Evolutionary conservation across 2,888 invertebrate genomes (phyloP), one percentile per base, ranked within the genome.

Genomic region (Coecobrya sp.): DNA sequence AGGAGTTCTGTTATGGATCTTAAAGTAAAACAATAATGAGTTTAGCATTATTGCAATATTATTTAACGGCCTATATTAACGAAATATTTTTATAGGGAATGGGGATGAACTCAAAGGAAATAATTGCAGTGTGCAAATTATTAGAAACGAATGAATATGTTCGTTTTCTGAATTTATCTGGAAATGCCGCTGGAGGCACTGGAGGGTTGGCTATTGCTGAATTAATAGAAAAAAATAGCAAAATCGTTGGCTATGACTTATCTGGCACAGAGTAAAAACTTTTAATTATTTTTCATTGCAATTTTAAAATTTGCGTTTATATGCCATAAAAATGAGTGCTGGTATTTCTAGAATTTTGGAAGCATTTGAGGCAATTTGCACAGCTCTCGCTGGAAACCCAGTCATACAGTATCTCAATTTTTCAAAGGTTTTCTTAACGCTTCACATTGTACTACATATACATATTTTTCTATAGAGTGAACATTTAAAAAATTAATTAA

Each of bases 101-200:
- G 52, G 89, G 93, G 76, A 85, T 94, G 45, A 92, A 89, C 55
- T 76, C 86, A 8, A 93, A 93, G 27, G 93, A 93, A 42, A 93
- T 94, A 8, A 73, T 70, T 3, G 96, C 96, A 16, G 95, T 96
- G 55, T 95, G 95, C 19, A 95, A 95, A 86, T 95, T 96, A 3
- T 93, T 96, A 16, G 95, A 95, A 92, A 93, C 95, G 1, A 96
- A 96, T 93, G 93, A 93, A 8, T 95, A 95, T 87, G 95, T 96
- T 2, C 94, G 95, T 92, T 93, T 94, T 11, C 93, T 95, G 27
- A 92, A 89, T 73, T 91, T 96, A 0, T 95, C 91, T 70, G 93
- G 93, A 81, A 94, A 94, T 45, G 25, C 84, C 22, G 92, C 86
- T 19, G 93, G 94, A 1, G 42, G 22, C 4, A 89, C 84, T 45